Conservation (phyloP, 64 coral and sea anemone genomes). For the Montipora capricornis region DNA sequence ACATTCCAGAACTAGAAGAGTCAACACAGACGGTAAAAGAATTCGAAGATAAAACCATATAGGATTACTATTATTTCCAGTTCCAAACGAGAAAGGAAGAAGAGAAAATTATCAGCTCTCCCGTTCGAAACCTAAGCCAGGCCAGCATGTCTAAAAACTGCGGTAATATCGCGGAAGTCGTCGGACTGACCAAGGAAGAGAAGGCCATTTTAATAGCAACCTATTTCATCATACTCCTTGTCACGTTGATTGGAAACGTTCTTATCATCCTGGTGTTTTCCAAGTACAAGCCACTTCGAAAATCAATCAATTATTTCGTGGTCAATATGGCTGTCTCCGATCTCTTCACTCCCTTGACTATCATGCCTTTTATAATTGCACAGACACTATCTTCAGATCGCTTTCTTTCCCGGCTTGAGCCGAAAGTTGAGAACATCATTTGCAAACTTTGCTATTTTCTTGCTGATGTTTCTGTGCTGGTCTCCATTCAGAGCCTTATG, state of each 20-base stretch:
- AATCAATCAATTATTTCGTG: constrained; percentile 19
- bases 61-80: no score
- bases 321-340: constrained; percentile 54
- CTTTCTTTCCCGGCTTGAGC: not conserved
- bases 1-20: no score
- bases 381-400: not conserved
- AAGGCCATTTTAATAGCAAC: not conserved
- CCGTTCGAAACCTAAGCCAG: no score
- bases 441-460: constrained; percentile 38
- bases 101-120: no score
- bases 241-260: not conserved
- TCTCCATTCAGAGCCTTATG: constrained; percentile 22
- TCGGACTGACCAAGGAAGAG: no score
- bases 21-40: no score
- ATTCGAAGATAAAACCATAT: no score
- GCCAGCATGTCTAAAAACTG: no score
- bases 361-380: not conserved
- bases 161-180: no score
- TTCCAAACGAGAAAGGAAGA: no score
- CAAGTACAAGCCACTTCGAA: constrained; percentile 33
- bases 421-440: not conserved
- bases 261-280: not conserved
- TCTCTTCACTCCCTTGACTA: constrained; percentile 16
- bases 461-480: constrained; percentile 20
- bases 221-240: not conserved